Base-by-base conservation (phyloP, 2,888 invertebrate species). In the Dasypogon diadema region DNA sequence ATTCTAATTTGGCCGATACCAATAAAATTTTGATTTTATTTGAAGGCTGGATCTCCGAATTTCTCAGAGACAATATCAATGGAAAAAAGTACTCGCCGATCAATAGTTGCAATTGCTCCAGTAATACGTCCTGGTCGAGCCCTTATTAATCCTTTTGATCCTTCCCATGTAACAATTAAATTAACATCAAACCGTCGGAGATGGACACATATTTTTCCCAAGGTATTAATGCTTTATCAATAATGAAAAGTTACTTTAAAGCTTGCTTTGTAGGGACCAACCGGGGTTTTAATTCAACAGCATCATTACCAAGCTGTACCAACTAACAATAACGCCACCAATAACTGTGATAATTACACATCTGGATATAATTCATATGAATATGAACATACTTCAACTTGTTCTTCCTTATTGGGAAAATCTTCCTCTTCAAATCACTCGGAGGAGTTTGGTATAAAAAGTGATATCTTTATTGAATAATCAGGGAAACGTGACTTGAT, bases 171-270 rank as follows among this genome's bases (percentile, higher is more conserved):
- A 74, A 96, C 97, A 34, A 97, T 98, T 79, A 98, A 98, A 85
- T 87, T 97, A 58, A 98, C 98, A 0, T 97, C 98, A 70, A 98
- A 98, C 85, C 89, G 98, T 60, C 88, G 98, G 34, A 90, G 99
- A 75, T 99, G 99, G 99, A 98, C 98, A 0, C 99, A 99, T 85
- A 98, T 98, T 81, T 99, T 99, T 85, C 99, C 99, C 1, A 95
- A 95, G 79, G 83, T 83, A n/a, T n/a, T n/a, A n/a, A n/a, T n/a
- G n/a, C n/a, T n/a, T n/a, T n/a, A n/a, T n/a, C n/a, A n/a, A n/a
- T 30, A 30, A 30, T 5, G 30, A 30, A 5, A 5, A 30, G 30
- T 30, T 30, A 30, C 30, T 30, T 30, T n/a, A n/a, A n/a, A 12
- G 12, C n/a, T 1, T 12, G 6, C 12, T 3, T 42, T 42, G 12